Conservation (phyloP, 2,888 invertebrate genomes). For the Zhengitettix transpicula region DNA sequence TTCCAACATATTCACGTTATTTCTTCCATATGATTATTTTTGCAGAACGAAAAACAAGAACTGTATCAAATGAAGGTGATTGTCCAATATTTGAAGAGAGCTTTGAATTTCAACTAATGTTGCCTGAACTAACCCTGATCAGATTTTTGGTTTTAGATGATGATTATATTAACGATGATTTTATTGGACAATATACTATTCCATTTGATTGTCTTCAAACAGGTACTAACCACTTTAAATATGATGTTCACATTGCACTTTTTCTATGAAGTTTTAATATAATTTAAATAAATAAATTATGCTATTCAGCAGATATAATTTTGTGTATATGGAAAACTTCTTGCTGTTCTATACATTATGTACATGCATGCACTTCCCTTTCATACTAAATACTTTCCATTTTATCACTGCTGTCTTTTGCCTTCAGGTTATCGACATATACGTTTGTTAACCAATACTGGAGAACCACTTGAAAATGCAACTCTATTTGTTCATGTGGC, state of each 20-base stretch:
- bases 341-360: too few relatives aligned
- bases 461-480: conserved; percentile 32
- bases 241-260: too few relatives aligned
- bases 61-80: conserved; percentile 36
- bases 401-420: not conserved
- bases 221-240: conserved; percentile 22
- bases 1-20: too few relatives aligned
- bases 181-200: conserved; percentile 41
- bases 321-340: too few relatives aligned
- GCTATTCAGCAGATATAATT: too few relatives aligned
- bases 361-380: too few relatives aligned
- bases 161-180: conserved; percentile 36
- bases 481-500: conserved; percentile 38
- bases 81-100: conserved; percentile 41
- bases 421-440: conserved; percentile 35
- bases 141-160: conserved; percentile 39
- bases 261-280: too few relatives aligned
- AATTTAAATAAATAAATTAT: too few relatives aligned
- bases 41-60: conserved; percentile 33
- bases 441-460: conserved; percentile 30
- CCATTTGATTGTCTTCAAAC: conserved; percentile 38
- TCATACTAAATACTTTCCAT: too few relatives aligned
- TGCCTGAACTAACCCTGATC: conserved; percentile 37
- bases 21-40: not conserved
- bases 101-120: conserved; percentile 38